phyloP scores from a whole-genome alignment of 2,888 invertebrate species.

The Anthoptus insignis region DNA sequence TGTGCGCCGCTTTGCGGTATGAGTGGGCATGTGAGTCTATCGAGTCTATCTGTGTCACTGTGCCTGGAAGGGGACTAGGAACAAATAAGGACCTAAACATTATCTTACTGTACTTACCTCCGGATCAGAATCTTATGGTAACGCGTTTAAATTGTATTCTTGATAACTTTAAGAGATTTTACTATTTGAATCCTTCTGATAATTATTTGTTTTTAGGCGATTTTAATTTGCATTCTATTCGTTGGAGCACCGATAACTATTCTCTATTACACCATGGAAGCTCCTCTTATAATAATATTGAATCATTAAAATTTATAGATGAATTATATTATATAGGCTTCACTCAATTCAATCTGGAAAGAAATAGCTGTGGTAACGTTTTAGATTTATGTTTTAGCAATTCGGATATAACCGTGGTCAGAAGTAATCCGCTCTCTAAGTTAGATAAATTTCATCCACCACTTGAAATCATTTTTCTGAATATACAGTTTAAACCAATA shows the following conservation, averaged over 20 bases:
- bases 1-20: not conserved
- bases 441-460: slow-evolving; percentile 13
- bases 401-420: not conserved
- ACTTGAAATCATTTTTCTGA: slow-evolving; percentile 1
- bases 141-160: too few species aligned
- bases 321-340: not conserved
- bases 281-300: too few species aligned
- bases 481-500: not conserved
- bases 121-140: not conserved
- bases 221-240: not conserved
- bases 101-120: slow-evolving; percentile 2
- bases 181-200: not conserved
- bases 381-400: slow-evolving; percentile 18
- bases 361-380: not conserved
- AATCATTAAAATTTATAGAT: too few species aligned
- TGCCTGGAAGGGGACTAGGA: slow-evolving; percentile 1
- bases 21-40: not conserved
- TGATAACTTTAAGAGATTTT: not conserved
- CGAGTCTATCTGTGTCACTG: slow-evolving; percentile 23
- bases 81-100: not conserved
- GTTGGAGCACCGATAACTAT: too few species aligned
- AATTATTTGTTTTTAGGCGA: too few species aligned
- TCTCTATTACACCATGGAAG: not conserved
- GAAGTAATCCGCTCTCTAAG: not conserved
- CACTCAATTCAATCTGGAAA: not conserved